phyloP scores from a whole-genome alignment of 2,888 invertebrate genomes.

The Meandrusa payeni region DNA sequence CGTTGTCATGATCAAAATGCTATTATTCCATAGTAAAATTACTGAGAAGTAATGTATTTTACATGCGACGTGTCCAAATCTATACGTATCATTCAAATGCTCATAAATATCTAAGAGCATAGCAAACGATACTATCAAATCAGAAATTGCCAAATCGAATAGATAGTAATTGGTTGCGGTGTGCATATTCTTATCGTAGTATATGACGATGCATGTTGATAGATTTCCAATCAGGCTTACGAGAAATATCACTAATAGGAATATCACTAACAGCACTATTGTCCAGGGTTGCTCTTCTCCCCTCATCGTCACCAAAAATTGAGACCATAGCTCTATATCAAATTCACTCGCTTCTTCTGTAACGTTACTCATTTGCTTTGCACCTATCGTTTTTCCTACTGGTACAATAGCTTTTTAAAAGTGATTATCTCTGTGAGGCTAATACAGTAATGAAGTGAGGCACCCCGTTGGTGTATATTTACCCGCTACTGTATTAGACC shows the following conservation, averaged over 20 bases:
- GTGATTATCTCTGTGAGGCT: slow-evolving; percentile 18
- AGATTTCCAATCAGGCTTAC: slow-evolving; percentile 54
- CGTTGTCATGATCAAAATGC: slow-evolving; percentile 52
- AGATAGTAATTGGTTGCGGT: slow-evolving; percentile 65
- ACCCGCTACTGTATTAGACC: slow-evolving; percentile 8
- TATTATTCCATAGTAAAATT: slow-evolving; percentile 49
- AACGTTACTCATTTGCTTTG: slow-evolving; percentile 25
- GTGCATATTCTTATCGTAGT: slow-evolving; percentile 59
- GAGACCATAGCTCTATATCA: slow-evolving; percentile 40
- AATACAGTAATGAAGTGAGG: slow-evolving; percentile 13
- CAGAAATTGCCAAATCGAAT: slow-evolving; percentile 62
- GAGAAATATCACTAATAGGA: slow-evolving; percentile 41
- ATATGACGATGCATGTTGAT: slow-evolving; percentile 63
- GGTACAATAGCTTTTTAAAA: too few species aligned
- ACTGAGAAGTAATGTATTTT: slow-evolving; percentile 49
- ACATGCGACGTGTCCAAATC: slow-evolving; percentile 41
- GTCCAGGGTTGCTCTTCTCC: slow-evolving; percentile 35
- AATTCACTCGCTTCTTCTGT: slow-evolving; percentile 75
- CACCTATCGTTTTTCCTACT: too few species aligned
- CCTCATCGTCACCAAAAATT: slow-evolving; percentile 36
- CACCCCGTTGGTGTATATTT: slow-evolving; percentile 12
- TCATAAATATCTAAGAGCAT: slow-evolving; percentile 48
- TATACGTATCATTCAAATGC: slow-evolving; percentile 33
- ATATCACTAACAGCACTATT: slow-evolving; percentile 29
- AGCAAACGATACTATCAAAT: slow-evolving; percentile 53